These are phyloP conservation scores for Calephelis perditalis DNA, from an alignment of 2,888 invertebrate genomes.

Conservation along the genomic window DNA sequence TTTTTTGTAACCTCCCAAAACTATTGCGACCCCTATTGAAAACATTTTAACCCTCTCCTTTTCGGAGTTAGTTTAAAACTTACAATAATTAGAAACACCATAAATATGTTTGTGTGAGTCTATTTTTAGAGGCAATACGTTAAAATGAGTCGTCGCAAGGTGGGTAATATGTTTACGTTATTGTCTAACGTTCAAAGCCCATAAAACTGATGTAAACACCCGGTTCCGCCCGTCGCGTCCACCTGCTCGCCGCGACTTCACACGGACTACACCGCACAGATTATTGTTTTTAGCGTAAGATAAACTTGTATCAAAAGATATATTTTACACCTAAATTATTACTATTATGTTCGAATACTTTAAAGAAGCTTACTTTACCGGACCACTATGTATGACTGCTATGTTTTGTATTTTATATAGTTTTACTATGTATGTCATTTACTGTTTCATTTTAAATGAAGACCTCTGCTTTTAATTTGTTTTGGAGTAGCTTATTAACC, in stretches of 20 bases:
- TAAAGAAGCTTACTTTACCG: too few relatives aligned
- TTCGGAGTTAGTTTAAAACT: too few relatives aligned
- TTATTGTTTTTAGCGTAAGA: constrained; percentile 19
- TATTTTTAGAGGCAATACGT: constrained; percentile 13
- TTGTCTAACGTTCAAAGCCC: constrained; percentile 29
- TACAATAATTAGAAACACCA: too few relatives aligned
- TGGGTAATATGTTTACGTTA: constrained; percentile 17
- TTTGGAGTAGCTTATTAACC: too few relatives aligned
- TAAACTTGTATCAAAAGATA: constrained; percentile 15
- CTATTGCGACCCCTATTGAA: too few relatives aligned
- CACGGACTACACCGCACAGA: constrained; percentile 2
- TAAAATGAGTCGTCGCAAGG: constrained; percentile 1
- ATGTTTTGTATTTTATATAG: too few relatives aligned
- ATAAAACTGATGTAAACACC: constrained; percentile 59
- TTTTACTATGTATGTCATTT: too few relatives aligned
- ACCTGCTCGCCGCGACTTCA: constrained; percentile 41
- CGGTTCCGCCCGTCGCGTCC: constrained; percentile 62
- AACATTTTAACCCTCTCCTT: too few relatives aligned
- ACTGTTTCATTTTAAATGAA: too few relatives aligned
- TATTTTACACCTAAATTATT: constrained; percentile 7
- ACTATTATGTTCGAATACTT: background rate
- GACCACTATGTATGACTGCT: too few relatives aligned
- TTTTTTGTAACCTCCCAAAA: too few relatives aligned
- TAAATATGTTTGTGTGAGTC: background rate
- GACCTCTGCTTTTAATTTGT: too few relatives aligned